These are phyloP conservation scores for Xanthorhoe spadicearia DNA, from an alignment of 2,888 invertebrate genomes.

Conservation along the genomic window DNA sequence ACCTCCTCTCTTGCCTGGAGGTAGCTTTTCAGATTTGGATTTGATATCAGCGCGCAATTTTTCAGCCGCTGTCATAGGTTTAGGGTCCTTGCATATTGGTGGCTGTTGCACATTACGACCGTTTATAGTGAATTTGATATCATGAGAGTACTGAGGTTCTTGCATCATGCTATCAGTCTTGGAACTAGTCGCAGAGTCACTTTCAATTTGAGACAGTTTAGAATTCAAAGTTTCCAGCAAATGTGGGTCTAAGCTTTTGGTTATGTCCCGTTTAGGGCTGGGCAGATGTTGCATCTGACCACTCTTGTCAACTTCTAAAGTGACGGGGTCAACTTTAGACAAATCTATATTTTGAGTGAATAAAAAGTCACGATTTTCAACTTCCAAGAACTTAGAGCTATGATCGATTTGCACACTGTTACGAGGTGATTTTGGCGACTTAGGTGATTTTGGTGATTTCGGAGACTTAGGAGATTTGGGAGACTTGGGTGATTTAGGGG, in stretches of 20 bases:
- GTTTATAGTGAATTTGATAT: constrained; percentile 81
- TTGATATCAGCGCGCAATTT: constrained; percentile 82
- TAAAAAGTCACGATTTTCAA: constrained; percentile 86
- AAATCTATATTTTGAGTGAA: constrained; percentile 91
- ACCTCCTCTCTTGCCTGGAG: constrained; percentile 84
- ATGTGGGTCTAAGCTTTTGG: constrained; percentile 88
- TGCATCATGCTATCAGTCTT: constrained; percentile 88
- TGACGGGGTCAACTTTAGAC: constrained; percentile 89
- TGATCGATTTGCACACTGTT: constrained; percentile 68
- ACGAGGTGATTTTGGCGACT: constrained; percentile 84
- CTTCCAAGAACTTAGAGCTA: constrained; percentile 77
- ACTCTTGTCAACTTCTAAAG: constrained; percentile 88
- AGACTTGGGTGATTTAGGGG: constrained; percentile 87
- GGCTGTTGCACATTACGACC: constrained; percentile 75
- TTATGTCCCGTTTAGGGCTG: constrained; percentile 89
- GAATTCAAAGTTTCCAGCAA: constrained; percentile 88
- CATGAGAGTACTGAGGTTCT: constrained; percentile 83
- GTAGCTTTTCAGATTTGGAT: constrained; percentile 85
- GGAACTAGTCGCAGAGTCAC: constrained; percentile 90
- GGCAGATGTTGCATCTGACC: constrained; percentile 86
- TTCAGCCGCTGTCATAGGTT: constrained; percentile 76
- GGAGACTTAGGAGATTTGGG: constrained; percentile 87
- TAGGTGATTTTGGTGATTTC: constrained; percentile 84
- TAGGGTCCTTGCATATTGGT: constrained; percentile 73
- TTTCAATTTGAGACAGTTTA: constrained; percentile 90